A percentile compares a stretch with the other conserved stretches of the same genome.
These are phyloP conservation scores for Rhimphoctona megacephalus DNA, from an alignment of 2,888 invertebrate species.

Conservation along the genomic window DNA sequence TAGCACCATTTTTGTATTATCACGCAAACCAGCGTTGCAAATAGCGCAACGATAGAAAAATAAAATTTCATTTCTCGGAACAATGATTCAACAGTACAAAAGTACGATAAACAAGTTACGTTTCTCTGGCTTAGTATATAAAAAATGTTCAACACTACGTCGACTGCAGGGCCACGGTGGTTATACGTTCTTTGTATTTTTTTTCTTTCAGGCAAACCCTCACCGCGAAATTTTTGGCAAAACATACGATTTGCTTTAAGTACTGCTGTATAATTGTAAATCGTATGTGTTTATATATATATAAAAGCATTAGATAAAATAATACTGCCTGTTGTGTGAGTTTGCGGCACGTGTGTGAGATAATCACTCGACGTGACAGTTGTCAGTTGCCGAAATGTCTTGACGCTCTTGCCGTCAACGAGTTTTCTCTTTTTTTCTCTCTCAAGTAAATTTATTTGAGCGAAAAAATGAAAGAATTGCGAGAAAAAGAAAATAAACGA, in stretches of 20 bases:
- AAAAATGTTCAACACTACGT: slow-evolving; percentile 32
- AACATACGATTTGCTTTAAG: background rate
- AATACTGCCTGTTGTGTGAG: slow-evolving; percentile 67
- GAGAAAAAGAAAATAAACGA: background rate
- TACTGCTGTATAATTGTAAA: background rate
- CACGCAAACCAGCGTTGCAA: slow-evolving; percentile 23
- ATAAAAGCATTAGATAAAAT: slow-evolving; percentile 52
- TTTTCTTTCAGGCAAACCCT: background rate
- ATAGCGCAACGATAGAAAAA: slow-evolving; percentile 35
- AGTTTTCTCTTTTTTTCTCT: background rate
- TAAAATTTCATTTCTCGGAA: slow-evolving; percentile 85
- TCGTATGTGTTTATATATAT: background rate
- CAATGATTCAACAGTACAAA: slow-evolving; percentile 51
- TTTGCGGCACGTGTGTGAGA: slow-evolving; percentile 51
- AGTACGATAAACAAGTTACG: slow-evolving; percentile 42
- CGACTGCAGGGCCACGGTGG: background rate
- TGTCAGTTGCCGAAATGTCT: slow-evolving; percentile 15
- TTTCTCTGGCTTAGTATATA: slow-evolving; percentile 7
- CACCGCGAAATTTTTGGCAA: background rate
- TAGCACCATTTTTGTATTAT: slow-evolving; percentile 5
- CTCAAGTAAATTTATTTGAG: background rate
- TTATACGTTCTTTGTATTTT: background rate
- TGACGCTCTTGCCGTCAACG: background rate
- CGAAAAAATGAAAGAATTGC: background rate
- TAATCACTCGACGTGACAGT: slow-evolving; percentile 52